These are phyloP conservation scores for Pheosia gnoma DNA, from an alignment of 2,888 invertebrate genomes.

Conservation along the genomic window DNA sequence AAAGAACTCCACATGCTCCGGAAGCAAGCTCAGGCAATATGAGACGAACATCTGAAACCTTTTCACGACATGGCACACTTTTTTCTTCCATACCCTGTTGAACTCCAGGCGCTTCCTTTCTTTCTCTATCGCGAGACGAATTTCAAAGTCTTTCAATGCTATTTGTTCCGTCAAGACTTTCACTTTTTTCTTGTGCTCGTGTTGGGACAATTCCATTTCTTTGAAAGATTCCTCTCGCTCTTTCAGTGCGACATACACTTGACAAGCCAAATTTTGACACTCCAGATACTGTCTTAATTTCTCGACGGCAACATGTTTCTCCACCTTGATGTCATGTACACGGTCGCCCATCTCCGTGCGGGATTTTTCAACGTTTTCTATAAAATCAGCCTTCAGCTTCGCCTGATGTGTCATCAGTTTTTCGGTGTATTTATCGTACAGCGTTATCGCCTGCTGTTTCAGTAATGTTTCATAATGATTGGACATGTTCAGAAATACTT, in stretches of 20 bases:
- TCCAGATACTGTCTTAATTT: conserved; percentile 61
- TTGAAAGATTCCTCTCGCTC: conserved; percentile 65
- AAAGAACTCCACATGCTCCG: conserved; percentile 74
- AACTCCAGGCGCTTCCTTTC: conserved; percentile 54
- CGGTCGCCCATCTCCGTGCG: conserved; percentile 40
- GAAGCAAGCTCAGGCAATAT: conserved; percentile 65
- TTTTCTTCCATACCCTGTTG: conserved; percentile 63
- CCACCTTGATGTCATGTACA: conserved; percentile 66
- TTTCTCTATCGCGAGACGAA: conserved; percentile 54
- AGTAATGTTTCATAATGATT: conserved; percentile 48
- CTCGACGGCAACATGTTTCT: conserved; percentile 69
- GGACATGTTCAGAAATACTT: conserved; percentile 56
- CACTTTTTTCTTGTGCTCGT: conserved; percentile 60
- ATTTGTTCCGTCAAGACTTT: conserved; percentile 53
- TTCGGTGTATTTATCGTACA: conserved; percentile 58
- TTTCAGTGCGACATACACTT: conserved; percentile 73
- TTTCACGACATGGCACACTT: conserved; percentile 71
- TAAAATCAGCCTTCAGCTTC: conserved; percentile 56
- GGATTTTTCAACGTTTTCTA: conserved; percentile 46
- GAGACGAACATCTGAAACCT: conserved; percentile 69
- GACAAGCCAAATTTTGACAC: conserved; percentile 74
- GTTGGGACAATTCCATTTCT: conserved; percentile 50
- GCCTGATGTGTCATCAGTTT: conserved; percentile 54
- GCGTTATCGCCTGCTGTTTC: conserved; percentile 59
- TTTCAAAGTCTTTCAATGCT: conserved; percentile 57